Evolutionary conservation across 2,888 invertebrate genomes (phyloP).

Genomic region (Stenodera caucasica): DNA sequence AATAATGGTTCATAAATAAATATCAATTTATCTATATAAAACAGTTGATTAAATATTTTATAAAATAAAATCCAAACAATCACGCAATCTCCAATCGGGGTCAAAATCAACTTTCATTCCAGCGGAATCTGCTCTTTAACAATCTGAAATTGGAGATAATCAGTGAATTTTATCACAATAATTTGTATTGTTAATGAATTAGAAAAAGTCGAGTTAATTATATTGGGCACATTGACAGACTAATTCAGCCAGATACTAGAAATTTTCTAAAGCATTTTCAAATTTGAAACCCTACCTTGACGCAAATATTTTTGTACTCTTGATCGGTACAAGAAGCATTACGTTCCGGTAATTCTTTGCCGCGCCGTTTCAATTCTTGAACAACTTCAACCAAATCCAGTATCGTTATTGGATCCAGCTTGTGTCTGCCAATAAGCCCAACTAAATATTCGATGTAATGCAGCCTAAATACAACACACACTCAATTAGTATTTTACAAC

Average conservation of each 20-base stretch:
- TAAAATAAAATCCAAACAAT: slow-evolving; percentile 36
- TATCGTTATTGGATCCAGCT: slow-evolving; percentile 86
- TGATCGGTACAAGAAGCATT: slow-evolving; percentile 81
- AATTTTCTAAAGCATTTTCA: slow-evolving; percentile 24
- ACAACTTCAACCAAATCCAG: slow-evolving; percentile 85
- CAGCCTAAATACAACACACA: slow-evolving; percentile 64
- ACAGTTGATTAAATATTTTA: slow-evolving; percentile 27
- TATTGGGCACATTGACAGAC: slow-evolving; percentile 49
- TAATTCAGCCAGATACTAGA: slow-evolving; percentile 28
- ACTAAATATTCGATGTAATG: slow-evolving; percentile 97
- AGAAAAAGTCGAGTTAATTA: not conserved
- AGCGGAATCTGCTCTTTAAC: slow-evolving; percentile 74
- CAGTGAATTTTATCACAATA: not conserved
- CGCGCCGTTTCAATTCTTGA: slow-evolving; percentile 83
- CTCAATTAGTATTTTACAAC: slow-evolving; percentile 4
- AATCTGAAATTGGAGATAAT: slow-evolving; percentile 61
- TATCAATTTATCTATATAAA: slow-evolving; percentile 13
- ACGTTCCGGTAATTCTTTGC: slow-evolving; percentile 80
- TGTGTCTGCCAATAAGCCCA: slow-evolving; percentile 77
- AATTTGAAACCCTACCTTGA: slow-evolving; percentile 67
- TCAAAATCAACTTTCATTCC: slow-evolving; percentile 56
- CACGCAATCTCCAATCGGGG: too few relatives aligned
- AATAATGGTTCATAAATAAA: slow-evolving; percentile 17
- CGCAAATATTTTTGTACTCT: slow-evolving; percentile 81
- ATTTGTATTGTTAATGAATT: not conserved